These are phyloP conservation scores for Chelonia mydas DNA, from an alignment of 2,797 vertebrate genomes.

Conservation along the genomic window DNA sequence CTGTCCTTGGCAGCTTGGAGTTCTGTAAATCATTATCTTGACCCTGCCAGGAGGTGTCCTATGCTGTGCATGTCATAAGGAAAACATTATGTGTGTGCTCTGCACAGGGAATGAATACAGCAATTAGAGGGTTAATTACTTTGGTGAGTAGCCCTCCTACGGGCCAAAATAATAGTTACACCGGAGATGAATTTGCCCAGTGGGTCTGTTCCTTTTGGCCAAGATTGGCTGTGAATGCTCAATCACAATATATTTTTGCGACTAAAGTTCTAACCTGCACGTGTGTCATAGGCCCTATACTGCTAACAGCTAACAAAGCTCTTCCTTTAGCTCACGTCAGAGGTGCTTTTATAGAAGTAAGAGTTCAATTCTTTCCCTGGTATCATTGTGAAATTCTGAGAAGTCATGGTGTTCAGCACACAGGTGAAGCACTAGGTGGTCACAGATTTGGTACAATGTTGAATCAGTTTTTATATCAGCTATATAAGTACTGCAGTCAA, in stretches of 20 bases:
- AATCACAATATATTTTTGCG: not conserved
- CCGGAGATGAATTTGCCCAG: not conserved
- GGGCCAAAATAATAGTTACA: not conserved
- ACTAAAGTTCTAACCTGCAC: not conserved
- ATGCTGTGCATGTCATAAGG: not conserved
- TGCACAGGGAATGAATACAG: not conserved
- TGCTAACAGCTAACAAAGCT: not conserved
- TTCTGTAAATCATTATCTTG: not conserved
- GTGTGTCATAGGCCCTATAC: not conserved
- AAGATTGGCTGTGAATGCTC: fast-evolving
- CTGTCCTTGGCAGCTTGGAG: not conserved
- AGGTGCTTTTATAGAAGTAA: not conserved
- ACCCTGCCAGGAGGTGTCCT: not conserved
- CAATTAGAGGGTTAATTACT: not conserved
- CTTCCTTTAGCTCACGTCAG: not conserved
- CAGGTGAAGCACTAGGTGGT: not conserved
- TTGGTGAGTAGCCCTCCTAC: not conserved
- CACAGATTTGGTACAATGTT: not conserved
- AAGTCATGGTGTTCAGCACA: not conserved
- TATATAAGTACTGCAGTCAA: not conserved
- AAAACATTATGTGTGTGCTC: not conserved
- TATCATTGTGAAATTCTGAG: not conserved
- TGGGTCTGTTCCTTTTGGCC: not conserved
- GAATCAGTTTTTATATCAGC: not conserved
- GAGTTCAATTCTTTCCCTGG: not conserved